Percentiles rank a stretch among this genome's conserved stretches.
These are phyloP conservation scores for Tenodera sinensis DNA, from an alignment of 2,888 invertebrate species.

Conservation along the genomic window DNA sequence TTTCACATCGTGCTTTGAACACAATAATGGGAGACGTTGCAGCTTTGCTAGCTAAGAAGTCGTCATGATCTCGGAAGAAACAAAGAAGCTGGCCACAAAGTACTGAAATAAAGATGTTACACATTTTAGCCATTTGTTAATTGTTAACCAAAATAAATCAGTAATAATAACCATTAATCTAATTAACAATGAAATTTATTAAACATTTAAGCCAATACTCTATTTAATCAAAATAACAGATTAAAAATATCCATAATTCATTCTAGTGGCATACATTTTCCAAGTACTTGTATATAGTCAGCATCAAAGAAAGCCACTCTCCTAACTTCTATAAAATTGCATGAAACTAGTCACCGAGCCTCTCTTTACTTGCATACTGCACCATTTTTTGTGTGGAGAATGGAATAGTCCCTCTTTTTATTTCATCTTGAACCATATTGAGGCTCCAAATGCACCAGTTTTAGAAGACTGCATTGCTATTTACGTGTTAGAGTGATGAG, in stretches of 20 bases:
- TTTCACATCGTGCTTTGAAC: constrained; percentile 73
- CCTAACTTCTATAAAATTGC: too few species aligned
- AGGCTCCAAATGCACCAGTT: too few species aligned
- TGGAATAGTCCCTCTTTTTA: too few species aligned
- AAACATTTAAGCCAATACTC: background rate
- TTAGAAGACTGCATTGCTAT: too few species aligned
- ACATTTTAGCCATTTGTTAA: background rate
- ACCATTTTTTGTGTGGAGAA: too few species aligned
- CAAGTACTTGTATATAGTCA: too few species aligned
- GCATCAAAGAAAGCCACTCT: too few species aligned
- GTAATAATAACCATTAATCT: background rate
- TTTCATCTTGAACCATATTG: too few species aligned
- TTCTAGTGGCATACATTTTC: too few species aligned
- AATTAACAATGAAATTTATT: background rate
- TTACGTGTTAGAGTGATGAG: too few species aligned
- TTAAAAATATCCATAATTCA: background rate
- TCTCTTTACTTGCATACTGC: too few species aligned
- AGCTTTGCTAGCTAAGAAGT: constrained; percentile 84
- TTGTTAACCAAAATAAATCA: background rate
- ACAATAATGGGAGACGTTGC: constrained; percentile 79
- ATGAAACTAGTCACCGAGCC: too few species aligned
- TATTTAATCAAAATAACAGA: background rate
- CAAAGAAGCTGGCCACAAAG: constrained; percentile 94
- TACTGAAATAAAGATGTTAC: constrained; percentile 48
- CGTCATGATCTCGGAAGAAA: constrained; percentile 94